Base-by-base conservation (phyloP, 2,113 vertebrate species). In the Boulengeromyrus knoepffleri region DNA sequence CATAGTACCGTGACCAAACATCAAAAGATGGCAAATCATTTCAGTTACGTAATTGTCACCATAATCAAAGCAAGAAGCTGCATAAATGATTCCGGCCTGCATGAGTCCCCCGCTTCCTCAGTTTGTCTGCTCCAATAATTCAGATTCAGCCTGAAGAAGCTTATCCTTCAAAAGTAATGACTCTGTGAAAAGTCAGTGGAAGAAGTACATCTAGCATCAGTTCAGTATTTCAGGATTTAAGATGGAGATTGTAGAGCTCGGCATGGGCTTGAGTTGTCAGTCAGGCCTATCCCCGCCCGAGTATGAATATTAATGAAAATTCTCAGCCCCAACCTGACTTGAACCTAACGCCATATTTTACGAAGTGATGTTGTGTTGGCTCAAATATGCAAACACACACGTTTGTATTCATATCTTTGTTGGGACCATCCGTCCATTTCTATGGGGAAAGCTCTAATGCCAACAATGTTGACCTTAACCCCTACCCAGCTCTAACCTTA, bases 1-100 rank as follows among this genome's bases (percentile, higher is more conserved):
- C 56, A 90, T 17, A 74, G 58, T 47, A 77, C 46, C 19, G 42
- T 42, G 21, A 42, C 85, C 62, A 39, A 24, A 24, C 31, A 70
- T 90, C 89, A 87, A 87, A 80, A 90, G 83, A 90, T 50, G 36
- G 31, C n/a, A 3, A 87, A 87, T 90, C 5, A 70, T 87, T 90
- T 84, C 56, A 87, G 53, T 27, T 87, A 50, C 46, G 66, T 77
- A 90, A 90, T 90, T 70, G 56, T 87, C 84, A 77, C 45, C 27
- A n/a, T 74, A 74, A 90, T 87, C 84, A 52, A 87, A 90, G 45
- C 56, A 90, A 90, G 89, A 70, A 50, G 84, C 21, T 19, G 19
- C 9, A 56, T 53, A 53, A 87, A 52, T 53, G 15, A 36, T 53
- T 52, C 85, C 15, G 47, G 49, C 15, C 47, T 19, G 31, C 15